Conservation (phyloP, 53 echinoderm and acorn worm genomes). For the Crossaster papposus region DNA sequence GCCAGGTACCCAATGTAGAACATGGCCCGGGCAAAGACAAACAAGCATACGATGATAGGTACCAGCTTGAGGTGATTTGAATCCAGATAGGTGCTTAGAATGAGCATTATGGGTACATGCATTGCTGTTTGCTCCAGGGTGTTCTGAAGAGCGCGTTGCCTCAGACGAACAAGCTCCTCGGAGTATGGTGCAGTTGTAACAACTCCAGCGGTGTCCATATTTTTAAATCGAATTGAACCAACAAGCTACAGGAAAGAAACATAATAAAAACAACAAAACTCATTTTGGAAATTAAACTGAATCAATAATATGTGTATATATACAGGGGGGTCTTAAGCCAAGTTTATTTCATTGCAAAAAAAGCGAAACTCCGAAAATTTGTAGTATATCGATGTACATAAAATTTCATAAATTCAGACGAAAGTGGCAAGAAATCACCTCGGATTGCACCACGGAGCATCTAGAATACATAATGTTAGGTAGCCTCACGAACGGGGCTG, state of each 20-base stretch:
- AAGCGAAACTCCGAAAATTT: too few species aligned
- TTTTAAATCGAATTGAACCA: background rate
- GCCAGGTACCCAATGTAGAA: constrained; percentile 61
- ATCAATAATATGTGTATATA: too few species aligned
- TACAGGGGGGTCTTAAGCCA: too few species aligned
- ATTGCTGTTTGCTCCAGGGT: constrained; percentile 68
- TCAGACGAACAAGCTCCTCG: constrained; percentile 32
- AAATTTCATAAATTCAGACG: too few species aligned
- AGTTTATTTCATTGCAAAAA: too few species aligned
- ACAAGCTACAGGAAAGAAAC: background rate
- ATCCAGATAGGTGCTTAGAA: constrained; percentile 57
- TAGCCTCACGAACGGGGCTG: too few species aligned
- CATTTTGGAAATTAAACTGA: background rate
- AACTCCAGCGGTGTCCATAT: constrained; percentile 31
- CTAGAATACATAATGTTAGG: too few species aligned
- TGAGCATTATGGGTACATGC: constrained; percentile 57
- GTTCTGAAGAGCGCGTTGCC: constrained; percentile 69
- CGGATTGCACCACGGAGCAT: too few species aligned
- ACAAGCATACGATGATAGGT: constrained; percentile 63
- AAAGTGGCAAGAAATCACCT: too few species aligned
- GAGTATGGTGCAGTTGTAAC: constrained; percentile 17
- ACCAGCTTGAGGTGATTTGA: constrained; percentile 52
- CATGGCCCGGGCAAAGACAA: constrained; percentile 53
- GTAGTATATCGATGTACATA: too few species aligned
- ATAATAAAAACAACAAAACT: background rate